Conservation (phyloP, 1,140 invertebrate genomes). For the Melanaphis sacchari region DNA sequence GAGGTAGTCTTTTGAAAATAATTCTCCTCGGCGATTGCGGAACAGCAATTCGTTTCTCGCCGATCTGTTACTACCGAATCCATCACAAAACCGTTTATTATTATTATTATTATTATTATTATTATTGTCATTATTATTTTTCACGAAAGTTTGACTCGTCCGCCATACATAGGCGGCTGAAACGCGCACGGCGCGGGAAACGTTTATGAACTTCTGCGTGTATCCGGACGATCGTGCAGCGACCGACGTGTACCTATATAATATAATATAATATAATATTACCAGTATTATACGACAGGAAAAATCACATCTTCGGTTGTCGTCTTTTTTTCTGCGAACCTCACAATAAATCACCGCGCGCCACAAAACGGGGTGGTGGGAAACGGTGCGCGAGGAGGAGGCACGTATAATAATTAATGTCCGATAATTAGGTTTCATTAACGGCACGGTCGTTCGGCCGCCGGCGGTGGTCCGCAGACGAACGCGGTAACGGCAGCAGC, state of each 20-base stretch:
- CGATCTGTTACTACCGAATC: background rate
- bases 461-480: constrained; percentile 22
- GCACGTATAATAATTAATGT: constrained; percentile 43
- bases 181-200: background rate
- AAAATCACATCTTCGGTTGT: background rate
- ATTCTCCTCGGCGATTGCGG: no score
- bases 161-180: no score
- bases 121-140: background rate
- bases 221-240: background rate
- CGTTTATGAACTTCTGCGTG: background rate
- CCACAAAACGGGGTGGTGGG: background rate
- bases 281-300: background rate
- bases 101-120: no score
- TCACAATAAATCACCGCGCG: background rate
- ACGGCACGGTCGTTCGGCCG: constrained; percentile 16
- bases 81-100: no score
- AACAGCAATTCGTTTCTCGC: background rate
- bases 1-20: background rate
- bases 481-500: background rate
- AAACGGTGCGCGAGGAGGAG: background rate
- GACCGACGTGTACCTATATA: no score
- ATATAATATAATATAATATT: background rate
- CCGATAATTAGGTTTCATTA: constrained; percentile 48
- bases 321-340: constrained; percentile 4
- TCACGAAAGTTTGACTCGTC: background rate